These are phyloP conservation scores for Mesocentrotus franciscanus DNA, from an alignment of 53 echinoderm and acorn worm species.

Conservation along the genomic window DNA sequence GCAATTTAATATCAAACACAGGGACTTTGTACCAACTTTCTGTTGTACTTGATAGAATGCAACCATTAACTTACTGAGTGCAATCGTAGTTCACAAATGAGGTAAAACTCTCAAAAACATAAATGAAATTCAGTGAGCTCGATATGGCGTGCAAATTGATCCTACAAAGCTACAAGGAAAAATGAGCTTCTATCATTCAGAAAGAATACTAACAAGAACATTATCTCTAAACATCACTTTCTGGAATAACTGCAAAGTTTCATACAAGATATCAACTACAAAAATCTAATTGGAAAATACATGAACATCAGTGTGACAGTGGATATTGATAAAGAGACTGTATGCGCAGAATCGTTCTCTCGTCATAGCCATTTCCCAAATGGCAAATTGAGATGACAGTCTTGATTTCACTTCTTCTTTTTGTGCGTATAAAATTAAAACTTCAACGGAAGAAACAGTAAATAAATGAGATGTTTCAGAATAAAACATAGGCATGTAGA, in stretches of 20 bases:
- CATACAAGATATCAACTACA: not conserved
- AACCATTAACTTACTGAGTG: not conserved
- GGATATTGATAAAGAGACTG: too few relatives aligned
- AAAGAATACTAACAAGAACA: not conserved
- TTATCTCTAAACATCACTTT: not conserved
- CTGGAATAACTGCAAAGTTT: not conserved
- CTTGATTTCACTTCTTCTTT: too few relatives aligned
- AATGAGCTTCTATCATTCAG: not conserved
- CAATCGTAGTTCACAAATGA: not conserved
- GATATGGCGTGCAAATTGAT: not conserved
- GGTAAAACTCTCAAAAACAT: not conserved
- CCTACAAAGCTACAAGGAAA: not conserved
- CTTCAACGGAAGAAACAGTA: not conserved
- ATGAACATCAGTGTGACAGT: too few relatives aligned
- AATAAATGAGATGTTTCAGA: not conserved
- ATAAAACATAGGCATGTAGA: not conserved
- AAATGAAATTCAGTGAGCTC: not conserved
- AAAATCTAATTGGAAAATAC: not conserved
- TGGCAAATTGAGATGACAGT: too few relatives aligned
- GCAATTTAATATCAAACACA: conserved; percentile 2
- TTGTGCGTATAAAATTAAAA: too few relatives aligned
- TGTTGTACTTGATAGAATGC: not conserved
- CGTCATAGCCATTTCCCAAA: too few relatives aligned
- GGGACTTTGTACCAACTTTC: not conserved
- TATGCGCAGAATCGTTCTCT: too few relatives aligned